Base-by-base conservation (phyloP, 2,888 invertebrate genomes). In the Sarcophaga rosellei region DNA sequence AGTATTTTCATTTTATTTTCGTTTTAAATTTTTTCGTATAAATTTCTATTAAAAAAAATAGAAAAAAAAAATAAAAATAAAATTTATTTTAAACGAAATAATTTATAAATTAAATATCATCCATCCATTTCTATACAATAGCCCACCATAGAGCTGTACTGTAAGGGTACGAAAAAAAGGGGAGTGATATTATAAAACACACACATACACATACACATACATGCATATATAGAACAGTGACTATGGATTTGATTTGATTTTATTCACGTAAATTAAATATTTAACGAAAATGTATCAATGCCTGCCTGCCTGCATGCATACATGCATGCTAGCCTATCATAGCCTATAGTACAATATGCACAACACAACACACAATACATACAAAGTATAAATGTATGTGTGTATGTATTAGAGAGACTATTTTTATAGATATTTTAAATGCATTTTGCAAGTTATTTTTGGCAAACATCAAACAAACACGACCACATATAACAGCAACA, bases 381-480 rank as follows among this genome's bases (percentile, higher is more conserved):
- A 17, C 15, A 5, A 11, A 53, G 69, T 8, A 61, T 61, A 61
- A 21, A 1, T 11, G 10, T 61, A 69, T 25, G 69, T 25, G 5
- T 47, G 6, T 76, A 20, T 65, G 25, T 63, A 8, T 57, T 8
- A 20, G 47, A 45, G 15, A n/a, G 78, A 84, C 73, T 84, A 81
- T 85, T 77, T 78, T 74, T 53, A 15, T 5, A 73, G 77, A 85
- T 86, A 81, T 86, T 53, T 84, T 78, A 84, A 84, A 86, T 86
- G 84, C 84, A 86, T 81, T 86, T 84, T 81, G 77, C 69, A n/a
- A 86, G 79, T 86, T 86, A 85, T 85, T 81, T 85, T 85, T 85
- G 85, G 85, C 85, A 81, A 85, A 85, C 74, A 81, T 85, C 85
- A 85, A 84, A 84, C 84, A 80, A 84, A 74, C 69, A 35, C 79